Evolutionary conservation across 1,140 invertebrate species (phyloP).

Genomic region (Drosophila orena): DNA sequence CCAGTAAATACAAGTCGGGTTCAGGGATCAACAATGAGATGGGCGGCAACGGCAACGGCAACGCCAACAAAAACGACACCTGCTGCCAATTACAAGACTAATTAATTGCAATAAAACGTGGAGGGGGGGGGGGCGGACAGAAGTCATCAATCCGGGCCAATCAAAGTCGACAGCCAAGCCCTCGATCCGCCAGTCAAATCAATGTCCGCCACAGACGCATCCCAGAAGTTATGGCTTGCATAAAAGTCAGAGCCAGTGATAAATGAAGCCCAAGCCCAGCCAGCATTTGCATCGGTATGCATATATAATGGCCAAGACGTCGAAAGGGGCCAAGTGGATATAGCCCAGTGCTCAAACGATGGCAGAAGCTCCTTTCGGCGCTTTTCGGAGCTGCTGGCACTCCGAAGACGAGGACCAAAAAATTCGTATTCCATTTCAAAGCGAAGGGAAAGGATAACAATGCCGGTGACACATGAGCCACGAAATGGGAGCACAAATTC

Average conservation of each 20-base stretch:
- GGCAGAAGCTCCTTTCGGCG: constrained; percentile 30
- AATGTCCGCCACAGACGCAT: constrained; percentile 56
- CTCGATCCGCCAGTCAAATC: constrained; percentile 53
- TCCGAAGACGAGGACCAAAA: constrained; percentile 32
- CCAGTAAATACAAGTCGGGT: constrained; percentile 23
- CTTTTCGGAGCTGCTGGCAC: constrained; percentile 21
- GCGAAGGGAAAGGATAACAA: constrained; percentile 76
- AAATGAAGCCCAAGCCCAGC: constrained; percentile 67
- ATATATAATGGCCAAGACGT: constrained; percentile 31
- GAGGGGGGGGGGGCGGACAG: constrained; percentile 1
- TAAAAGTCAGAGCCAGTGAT: constrained; percentile 75
- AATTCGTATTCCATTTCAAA: constrained; percentile 63
- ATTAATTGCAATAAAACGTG: constrained; percentile 63
- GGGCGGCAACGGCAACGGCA: constrained; percentile 18
- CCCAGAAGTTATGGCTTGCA: constrained; percentile 58
- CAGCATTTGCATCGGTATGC: constrained; percentile 60
- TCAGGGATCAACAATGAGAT: constrained; percentile 12
- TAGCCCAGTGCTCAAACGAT: neutral
- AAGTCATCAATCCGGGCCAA: constrained; percentile 29
- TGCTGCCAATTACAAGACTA: constrained; percentile 61
- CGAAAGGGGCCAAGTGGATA: constrained; percentile 3
- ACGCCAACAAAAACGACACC: constrained; percentile 30
- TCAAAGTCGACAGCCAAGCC: constrained; percentile 22
- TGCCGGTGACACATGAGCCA: constrained; percentile 67
- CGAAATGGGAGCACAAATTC: constrained; percentile 16